phyloP scores from a whole-genome alignment of 2,888 invertebrate species.

The Lissocephala sabroskyi region DNA sequence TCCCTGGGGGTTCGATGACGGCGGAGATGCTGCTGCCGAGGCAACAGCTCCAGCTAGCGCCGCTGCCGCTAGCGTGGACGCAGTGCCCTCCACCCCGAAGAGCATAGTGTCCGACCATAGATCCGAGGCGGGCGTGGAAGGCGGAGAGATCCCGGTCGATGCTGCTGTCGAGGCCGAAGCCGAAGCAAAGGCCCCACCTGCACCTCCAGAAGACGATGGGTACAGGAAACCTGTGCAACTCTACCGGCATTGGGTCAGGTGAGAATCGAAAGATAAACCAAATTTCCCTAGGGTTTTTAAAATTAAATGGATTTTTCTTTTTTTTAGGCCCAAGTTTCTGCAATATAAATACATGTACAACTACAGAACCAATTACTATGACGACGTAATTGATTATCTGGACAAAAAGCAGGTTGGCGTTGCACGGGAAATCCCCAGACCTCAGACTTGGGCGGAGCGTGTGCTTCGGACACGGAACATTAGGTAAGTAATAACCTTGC shows the following conservation, averaged over 20 bases:
- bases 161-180: conserved; percentile 70
- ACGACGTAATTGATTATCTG: conserved; percentile 87
- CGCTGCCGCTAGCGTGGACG: conserved; percentile 52
- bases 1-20: conserved; percentile 75
- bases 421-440: conserved; percentile 80
- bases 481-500: conserved; percentile 66
- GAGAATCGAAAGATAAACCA: conserved; percentile 27
- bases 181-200: conserved; percentile 73
- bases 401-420: conserved; percentile 83
- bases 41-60: conserved; percentile 45
- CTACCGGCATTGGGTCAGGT: conserved; percentile 87
- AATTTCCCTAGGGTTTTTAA: conserved; percentile 4
- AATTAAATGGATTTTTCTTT: conserved; percentile 4
- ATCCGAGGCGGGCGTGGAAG: conserved; percentile 18
- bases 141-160: conserved; percentile 15
- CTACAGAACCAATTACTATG: conserved; percentile 89
- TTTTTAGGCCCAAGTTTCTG: conserved; percentile 82
- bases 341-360: conserved; percentile 88
- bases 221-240: conserved; percentile 80
- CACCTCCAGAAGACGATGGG: conserved; percentile 75
- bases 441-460: conserved; percentile 91
- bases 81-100: conserved; percentile 65
- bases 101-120: conserved; percentile 59
- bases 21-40: conserved; percentile 40
- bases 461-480: conserved; percentile 79